Evolutionary conservation across 2,797 vertebrate genomes (phyloP).

Genomic region (Acestrorhynchus altus): DNA sequence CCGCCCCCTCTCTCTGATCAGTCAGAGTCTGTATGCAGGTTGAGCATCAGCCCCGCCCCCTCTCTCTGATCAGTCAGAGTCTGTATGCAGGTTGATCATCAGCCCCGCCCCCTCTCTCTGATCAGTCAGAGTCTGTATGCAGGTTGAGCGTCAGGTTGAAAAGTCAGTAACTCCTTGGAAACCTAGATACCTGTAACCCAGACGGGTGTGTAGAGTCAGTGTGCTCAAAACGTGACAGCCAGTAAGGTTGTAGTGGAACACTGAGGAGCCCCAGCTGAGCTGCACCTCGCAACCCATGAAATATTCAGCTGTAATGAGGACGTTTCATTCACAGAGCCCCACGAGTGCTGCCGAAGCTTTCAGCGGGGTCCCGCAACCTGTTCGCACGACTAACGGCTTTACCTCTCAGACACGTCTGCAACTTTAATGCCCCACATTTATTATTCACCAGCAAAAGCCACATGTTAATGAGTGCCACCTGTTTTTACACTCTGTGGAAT

Average conservation of each 20-base stretch:
- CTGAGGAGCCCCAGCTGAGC: neutral
- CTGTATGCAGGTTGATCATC: too few relatives aligned
- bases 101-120: too few relatives aligned
- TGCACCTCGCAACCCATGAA: slow-evolving; percentile 21
- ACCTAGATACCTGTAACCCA: too few relatives aligned
- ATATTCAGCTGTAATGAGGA: slow-evolving; percentile 31
- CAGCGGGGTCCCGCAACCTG: neutral
- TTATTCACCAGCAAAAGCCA: slow-evolving; percentile 16
- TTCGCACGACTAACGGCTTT: slow-evolving; percentile 22
- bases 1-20: too few relatives aligned
- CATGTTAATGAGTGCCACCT: slow-evolving; percentile 7
- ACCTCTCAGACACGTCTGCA: slow-evolving; percentile 31
- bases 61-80: too few relatives aligned
- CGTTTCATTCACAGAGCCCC: neutral
- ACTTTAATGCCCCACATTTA: slow-evolving; percentile 43
- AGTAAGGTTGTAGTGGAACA: neutral
- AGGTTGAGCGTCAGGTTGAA: too few relatives aligned
- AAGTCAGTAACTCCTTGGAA: too few relatives aligned
- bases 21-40: too few relatives aligned
- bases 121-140: too few relatives aligned
- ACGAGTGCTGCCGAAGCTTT: slow-evolving; percentile 4
- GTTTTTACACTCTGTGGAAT: neutral
- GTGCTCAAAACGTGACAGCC: neutral
- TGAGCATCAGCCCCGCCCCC: too few relatives aligned
- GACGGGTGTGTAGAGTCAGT: too few relatives aligned